These are phyloP conservation scores for Ceratitis capitata DNA, from an alignment of 1,140 invertebrate species.

Conservation along the genomic window DNA sequence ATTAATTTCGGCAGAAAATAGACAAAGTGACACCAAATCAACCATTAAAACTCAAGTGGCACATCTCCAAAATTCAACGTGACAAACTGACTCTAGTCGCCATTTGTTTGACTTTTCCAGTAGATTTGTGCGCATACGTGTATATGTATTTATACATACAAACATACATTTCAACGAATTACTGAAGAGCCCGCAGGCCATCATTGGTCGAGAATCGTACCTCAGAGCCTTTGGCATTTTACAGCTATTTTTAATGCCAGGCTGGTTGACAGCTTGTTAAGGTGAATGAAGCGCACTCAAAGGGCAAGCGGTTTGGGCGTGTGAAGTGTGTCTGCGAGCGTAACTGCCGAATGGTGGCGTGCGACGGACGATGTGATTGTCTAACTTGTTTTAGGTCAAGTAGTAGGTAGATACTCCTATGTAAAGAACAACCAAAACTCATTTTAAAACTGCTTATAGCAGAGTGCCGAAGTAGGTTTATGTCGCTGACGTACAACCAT, in stretches of 20 bases:
- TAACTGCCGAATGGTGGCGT: not conserved
- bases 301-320: not conserved
- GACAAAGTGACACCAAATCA: not conserved
- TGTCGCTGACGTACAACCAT: not conserved
- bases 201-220: not conserved
- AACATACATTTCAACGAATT: not conserved
- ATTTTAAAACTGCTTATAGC: not conserved
- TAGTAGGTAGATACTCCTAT: too few species aligned
- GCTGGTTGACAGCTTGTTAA: slow-evolving; percentile 7
- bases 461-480: not conserved
- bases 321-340: not conserved
- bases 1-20: not conserved
- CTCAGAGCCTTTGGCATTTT: not conserved
- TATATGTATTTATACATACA: not conserved
- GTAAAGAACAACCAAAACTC: too few species aligned
- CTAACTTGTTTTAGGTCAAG: not conserved
- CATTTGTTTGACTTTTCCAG: not conserved
- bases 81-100: not conserved
- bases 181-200: not conserved
- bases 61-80: not conserved
- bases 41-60: not conserved
- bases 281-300: slow-evolving; percentile 15
- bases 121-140: not conserved
- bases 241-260: not conserved
- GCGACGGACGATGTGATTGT: not conserved